Conservation (phyloP, 2,888 invertebrate species). For the Callyntrura guangdongensis region DNA sequence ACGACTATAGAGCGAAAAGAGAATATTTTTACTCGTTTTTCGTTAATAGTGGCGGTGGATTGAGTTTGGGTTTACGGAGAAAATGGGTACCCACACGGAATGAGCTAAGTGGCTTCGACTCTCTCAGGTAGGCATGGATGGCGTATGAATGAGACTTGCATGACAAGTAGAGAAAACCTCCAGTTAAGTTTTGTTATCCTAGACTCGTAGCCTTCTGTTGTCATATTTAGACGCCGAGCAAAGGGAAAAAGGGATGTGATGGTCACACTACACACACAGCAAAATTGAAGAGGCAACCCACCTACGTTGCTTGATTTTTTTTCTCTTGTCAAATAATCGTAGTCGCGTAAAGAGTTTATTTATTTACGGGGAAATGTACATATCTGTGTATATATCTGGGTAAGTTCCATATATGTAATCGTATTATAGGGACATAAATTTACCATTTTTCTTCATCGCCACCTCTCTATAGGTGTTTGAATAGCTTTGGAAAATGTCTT, state of each 20-base stretch:
- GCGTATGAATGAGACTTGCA: conserved; percentile 52
- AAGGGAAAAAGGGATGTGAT: conserved; percentile 46
- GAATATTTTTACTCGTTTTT: conserved; percentile 25
- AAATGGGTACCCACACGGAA: background rate
- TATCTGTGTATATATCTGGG: background rate
- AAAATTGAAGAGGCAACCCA: conserved; percentile 53
- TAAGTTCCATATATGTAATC: background rate
- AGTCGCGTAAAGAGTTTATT: conserved; percentile 31
- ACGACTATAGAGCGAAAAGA: background rate
- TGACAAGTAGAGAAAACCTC: conserved; percentile 45
- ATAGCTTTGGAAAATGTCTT: background rate
- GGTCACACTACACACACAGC: conserved; percentile 30
- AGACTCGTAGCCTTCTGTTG: conserved; percentile 37
- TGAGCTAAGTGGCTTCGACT: background rate
- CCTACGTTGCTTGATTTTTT: conserved; percentile 57
- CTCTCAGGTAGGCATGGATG: conserved; percentile 3
- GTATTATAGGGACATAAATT: background rate
- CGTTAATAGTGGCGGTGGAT: background rate
- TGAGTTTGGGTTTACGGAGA: conserved; percentile 1
- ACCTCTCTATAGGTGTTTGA: background rate
- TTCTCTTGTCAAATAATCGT: conserved; percentile 36
- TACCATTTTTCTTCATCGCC: background rate
- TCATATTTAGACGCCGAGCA: background rate
- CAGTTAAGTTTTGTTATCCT: conserved; percentile 48
- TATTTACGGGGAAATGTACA: conserved; percentile 24